Conservation (phyloP, 2,888 invertebrate species). For the Lasioglossum pauxillum region DNA sequence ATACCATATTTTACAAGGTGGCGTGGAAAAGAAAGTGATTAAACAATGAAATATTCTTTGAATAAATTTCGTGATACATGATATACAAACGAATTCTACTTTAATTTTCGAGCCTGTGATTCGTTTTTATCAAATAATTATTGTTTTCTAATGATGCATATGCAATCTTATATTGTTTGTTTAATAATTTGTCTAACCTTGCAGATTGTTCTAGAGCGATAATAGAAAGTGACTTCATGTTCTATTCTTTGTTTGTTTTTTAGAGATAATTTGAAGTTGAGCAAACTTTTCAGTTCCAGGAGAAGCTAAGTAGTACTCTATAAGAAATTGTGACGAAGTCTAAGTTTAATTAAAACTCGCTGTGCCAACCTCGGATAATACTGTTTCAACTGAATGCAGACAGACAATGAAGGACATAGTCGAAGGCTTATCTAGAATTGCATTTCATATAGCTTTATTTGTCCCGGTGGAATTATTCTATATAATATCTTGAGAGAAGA, state of each 20-base stretch:
- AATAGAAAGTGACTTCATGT: background rate
- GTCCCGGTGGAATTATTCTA: background rate
- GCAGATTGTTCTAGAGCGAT: background rate
- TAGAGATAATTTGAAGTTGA: background rate
- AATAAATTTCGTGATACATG: too few relatives aligned
- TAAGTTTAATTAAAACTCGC: constrained; percentile 5
- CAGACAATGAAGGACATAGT: background rate
- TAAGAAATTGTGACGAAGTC: background rate
- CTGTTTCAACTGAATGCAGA: background rate
- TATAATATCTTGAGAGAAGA: background rate
- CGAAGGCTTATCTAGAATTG: constrained; percentile 1
- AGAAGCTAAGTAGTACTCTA: background rate
- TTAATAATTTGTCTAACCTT: too few relatives aligned
- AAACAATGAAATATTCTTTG: too few relatives aligned
- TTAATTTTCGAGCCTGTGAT: background rate
- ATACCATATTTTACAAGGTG: too few relatives aligned
- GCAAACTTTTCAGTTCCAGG: background rate
- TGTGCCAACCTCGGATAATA: background rate
- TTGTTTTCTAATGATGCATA: background rate
- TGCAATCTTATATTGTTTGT: too few relatives aligned
- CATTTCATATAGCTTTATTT: background rate
- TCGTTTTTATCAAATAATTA: background rate
- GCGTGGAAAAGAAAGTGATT: too few relatives aligned
- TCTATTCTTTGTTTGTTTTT: background rate
- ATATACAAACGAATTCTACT: background rate